Evolutionary conservation across 2,113 vertebrate genomes (phyloP).

Genomic region (Thinocorus orbignyianus): DNA sequence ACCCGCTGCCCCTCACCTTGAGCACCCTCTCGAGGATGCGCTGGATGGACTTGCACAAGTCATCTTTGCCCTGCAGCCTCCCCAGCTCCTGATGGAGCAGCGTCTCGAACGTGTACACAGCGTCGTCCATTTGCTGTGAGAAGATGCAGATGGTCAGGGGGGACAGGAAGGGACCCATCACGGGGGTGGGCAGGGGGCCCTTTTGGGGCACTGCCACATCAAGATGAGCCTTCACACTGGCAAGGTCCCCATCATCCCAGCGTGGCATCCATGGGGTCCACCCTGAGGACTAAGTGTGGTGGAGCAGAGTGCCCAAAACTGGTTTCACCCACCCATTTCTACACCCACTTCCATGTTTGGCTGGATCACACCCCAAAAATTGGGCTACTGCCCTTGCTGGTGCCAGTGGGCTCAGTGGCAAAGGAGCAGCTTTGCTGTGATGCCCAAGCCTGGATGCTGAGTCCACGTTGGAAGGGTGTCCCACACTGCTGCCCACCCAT

Average conservation of each 20-base stretch:
- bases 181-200: neutral
- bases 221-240: neutral
- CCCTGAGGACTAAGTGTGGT: fast-evolving
- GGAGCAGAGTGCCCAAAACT: neutral
- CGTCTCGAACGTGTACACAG: conserved; percentile 92
- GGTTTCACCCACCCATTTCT: neutral
- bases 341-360: neutral
- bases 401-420: neutral
- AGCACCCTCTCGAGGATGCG: conserved; percentile 92
- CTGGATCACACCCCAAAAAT: neutral
- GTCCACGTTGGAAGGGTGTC: neutral
- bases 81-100: conserved; percentile 91
- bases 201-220: neutral
- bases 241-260: neutral
- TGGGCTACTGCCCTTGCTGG: neutral
- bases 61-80: conserved; percentile 78
- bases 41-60: conserved; percentile 90
- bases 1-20: conserved; percentile 78
- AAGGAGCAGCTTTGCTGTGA: neutral
- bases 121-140: conserved; percentile 93
- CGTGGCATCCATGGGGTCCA: fast-evolving
- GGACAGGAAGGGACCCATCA: neutral
- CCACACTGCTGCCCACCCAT: fast-evolving
- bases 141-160: neutral
- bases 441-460: neutral